Evolutionary conservation across 2,113 vertebrate species (phyloP).

Genomic region (Thunnus maccoyii): DNA sequence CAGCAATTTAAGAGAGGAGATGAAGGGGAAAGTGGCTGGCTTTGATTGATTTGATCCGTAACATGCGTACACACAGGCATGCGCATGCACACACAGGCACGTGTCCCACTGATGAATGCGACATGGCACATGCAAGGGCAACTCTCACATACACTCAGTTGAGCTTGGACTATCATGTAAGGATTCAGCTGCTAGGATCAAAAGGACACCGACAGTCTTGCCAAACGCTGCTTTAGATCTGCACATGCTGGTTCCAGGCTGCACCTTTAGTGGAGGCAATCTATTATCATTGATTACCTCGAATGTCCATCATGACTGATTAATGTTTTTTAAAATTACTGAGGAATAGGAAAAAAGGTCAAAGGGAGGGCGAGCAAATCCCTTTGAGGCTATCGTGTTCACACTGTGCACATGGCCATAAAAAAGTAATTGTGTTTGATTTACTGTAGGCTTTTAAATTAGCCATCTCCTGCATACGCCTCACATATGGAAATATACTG

Average conservation of each 20-base stretch:
- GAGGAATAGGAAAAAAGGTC: slow-evolving; percentile 20
- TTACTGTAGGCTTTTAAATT: background rate
- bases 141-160: background rate
- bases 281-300: slow-evolving; percentile 46
- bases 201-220: slow-evolving; percentile 23
- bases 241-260: background rate
- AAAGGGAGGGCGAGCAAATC: background rate
- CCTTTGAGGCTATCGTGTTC: slow-evolving; percentile 1
- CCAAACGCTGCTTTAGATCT: slow-evolving; percentile 50
- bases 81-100: background rate
- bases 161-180: slow-evolving; percentile 41
- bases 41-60: slow-evolving; percentile 54
- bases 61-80: slow-evolving; percentile 5
- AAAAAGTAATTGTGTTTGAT: slow-evolving; percentile 23
- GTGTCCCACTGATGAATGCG: slow-evolving; percentile 14
- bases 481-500: slow-evolving; percentile 2
- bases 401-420: background rate
- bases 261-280: background rate
- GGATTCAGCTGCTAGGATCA: slow-evolving; percentile 52
- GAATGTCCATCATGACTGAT: slow-evolving; percentile 22
- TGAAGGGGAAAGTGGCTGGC: slow-evolving; percentile 46
- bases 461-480: background rate
- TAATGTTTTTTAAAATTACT: slow-evolving; percentile 12
- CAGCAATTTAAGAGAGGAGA: slow-evolving; percentile 47
- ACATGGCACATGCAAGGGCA: slow-evolving; percentile 23